Evolutionary conservation across 2,797 vertebrate species (phyloP), one percentile per base, ranked within the genome.

Genomic region (Channallabes apus): DNA sequence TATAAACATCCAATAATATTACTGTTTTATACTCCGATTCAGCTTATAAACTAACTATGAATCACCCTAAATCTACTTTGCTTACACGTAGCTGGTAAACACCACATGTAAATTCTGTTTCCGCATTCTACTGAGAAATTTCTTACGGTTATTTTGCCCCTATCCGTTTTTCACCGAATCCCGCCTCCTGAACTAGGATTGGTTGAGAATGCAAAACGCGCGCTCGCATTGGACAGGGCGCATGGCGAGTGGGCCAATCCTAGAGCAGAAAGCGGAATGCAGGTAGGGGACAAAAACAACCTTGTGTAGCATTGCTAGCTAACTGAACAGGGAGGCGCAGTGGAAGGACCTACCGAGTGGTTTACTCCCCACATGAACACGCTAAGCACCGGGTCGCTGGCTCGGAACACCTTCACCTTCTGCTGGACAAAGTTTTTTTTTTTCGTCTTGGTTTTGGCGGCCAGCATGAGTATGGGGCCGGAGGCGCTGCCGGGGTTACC

Each of bases 381-480:
- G 83, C 96, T 97, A 90, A 97, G 92, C 67, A 97, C 95, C 0
- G 97, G 97, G 89, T 98, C 96, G 76, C 96, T 97, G 35, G 97
- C 96, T 79, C 96, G 95, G 78, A 97, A 97, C 89, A 97, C 96
- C 89, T 98, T 97, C 91, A 98, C 95, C 90, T 98, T 97, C 95
- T 99, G 97, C 91, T 98, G 97, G 27, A 99, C 97, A 85, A 99
- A 99, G 46, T 98, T 97, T 56, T 98, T 98, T 95, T 98, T 98
- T 90, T 99, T 98, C 27, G 97, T 98, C 89, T 97, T 97, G 2
- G 97, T 97, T 89, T 96, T 96, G 27, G 96, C 94, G 29, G 94
- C 95, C 88, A 95, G 91, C 58, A 95, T 92, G 82, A 95, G 95
- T 91, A 94, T 93, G 8, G 94, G 93, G 54, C 93, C 94, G 80